Conservation (phyloP, 2,888 invertebrate species). For the Tipula unca region DNA sequence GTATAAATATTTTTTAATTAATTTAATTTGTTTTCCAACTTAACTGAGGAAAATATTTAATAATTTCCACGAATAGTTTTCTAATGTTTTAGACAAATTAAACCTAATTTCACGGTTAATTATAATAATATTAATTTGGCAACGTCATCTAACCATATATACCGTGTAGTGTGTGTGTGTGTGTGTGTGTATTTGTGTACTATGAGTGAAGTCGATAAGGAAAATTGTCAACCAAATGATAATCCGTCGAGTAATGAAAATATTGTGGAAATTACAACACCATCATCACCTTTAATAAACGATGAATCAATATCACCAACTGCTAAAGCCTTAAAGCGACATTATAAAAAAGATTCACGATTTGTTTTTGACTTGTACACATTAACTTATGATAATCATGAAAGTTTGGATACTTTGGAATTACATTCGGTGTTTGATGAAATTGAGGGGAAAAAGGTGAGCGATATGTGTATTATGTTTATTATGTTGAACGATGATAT, state of each 20-base stretch:
- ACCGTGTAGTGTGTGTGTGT: neutral
- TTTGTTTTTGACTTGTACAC: conserved; percentile 78
- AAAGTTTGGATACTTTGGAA: conserved; percentile 63
- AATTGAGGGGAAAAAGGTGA: conserved; percentile 18
- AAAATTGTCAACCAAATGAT: neutral
- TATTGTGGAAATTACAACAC: neutral
- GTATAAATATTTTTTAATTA: neutral
- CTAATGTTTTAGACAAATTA: neutral
- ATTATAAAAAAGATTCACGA: conserved; percentile 80
- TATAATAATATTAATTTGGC: neutral
- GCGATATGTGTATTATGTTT: neutral
- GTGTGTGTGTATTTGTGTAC: neutral
- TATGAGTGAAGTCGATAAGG: neutral
- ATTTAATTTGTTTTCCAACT: neutral
- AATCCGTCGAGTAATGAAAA: neutral
- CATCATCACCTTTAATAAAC: neutral
- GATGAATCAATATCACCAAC: neutral
- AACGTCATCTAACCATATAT: neutral
- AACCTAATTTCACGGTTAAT: neutral
- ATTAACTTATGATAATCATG: conserved; percentile 74
- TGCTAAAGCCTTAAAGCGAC: conserved; percentile 42
- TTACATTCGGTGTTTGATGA: conserved; percentile 34
- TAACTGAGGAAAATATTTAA: neutral
- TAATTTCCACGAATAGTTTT: neutral
- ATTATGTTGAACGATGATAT: neutral